Conservation (phyloP, 2,797 vertebrate genomes). For the Hirundo rustica region DNA sequence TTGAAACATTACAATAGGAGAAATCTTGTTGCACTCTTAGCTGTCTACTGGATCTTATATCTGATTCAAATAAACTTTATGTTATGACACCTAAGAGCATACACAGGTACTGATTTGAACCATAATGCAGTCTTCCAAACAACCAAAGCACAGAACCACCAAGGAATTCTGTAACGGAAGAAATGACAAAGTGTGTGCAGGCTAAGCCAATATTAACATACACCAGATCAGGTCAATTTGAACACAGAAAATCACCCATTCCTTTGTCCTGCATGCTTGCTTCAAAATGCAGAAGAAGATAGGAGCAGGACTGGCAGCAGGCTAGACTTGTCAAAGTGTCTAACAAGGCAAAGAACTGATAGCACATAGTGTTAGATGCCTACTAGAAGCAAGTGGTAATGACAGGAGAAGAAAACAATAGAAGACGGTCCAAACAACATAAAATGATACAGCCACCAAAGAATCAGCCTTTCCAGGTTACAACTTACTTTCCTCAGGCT, state of each 20-base stretch:
- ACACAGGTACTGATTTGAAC: background rate
- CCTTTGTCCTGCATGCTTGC: background rate
- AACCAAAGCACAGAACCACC: background rate
- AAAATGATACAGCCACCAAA: background rate
- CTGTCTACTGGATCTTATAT: background rate
- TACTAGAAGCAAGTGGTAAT: background rate
- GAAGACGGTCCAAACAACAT: background rate
- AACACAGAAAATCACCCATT: background rate
- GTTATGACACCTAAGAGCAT: background rate
- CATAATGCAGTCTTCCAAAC: background rate
- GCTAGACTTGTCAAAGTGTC: background rate
- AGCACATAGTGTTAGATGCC: background rate
- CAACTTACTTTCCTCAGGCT: rapidly evolving
- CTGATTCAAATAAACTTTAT: background rate
- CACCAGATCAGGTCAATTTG: background rate
- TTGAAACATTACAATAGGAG: background rate
- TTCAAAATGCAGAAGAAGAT: background rate
- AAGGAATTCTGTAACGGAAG: background rate
- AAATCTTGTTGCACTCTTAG: background rate
- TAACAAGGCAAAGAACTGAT: background rate
- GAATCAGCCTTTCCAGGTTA: background rate
- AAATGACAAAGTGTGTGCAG: rapidly evolving
- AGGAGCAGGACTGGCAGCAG: background rate
- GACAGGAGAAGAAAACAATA: background rate
- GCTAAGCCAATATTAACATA: background rate